Base-by-base conservation (phyloP, 1,140 invertebrate genomes). In the Drosophila subpulchrella region DNA sequence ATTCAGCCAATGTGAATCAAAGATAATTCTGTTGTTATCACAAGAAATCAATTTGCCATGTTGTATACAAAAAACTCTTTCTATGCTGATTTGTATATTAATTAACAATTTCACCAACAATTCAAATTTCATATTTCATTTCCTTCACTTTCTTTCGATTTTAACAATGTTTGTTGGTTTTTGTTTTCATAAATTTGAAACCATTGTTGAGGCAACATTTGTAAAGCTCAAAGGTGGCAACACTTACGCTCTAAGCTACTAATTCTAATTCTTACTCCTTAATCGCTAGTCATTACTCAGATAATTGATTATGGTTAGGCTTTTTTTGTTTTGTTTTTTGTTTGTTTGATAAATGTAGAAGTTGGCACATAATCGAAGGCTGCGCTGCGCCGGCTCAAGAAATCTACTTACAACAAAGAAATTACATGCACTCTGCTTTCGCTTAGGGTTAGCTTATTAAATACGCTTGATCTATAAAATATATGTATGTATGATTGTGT, bases 161-260 rank as follows among this genome's bases (percentile, higher is more conserved):
- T 60, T 72, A 60, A 61, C 76, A 62, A 58, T 68, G 27, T 61
- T 65, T 56, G 46, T 36, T 51, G 32, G 10, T 30, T 58, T 66
- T 65, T 53, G 75, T 86, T 81, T 79, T 84, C 70, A 75, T 57
- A 58, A 65, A 80, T 66, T 57, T 88, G 84, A 89, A 89, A 89
- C 84, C 84, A 85, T 90, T 76, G 80, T 89, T 89, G 84, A 89
- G 84, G 84, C 84, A 89, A 89, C 84, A 89, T 76, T 76, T 90
- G 84, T 89, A 89, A 89, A 89, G 84, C 84, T 89, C 84, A 89
- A 84, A 84, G 84, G 81, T 89, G 81, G 78, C 85, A 89, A 89
- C 84, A 89, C 84, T 89, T 89, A 89, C 13, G 46, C 17, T 27
- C 84, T 86, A 78, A 8, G 53, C 63, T 44, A 66, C 48, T 68